A percentile compares a stretch with the other conserved stretches of the same genome.
Evolutionary conservation across 2,113 vertebrate species (phyloP).

Genomic region (Pontoporia blainvillei): DNA sequence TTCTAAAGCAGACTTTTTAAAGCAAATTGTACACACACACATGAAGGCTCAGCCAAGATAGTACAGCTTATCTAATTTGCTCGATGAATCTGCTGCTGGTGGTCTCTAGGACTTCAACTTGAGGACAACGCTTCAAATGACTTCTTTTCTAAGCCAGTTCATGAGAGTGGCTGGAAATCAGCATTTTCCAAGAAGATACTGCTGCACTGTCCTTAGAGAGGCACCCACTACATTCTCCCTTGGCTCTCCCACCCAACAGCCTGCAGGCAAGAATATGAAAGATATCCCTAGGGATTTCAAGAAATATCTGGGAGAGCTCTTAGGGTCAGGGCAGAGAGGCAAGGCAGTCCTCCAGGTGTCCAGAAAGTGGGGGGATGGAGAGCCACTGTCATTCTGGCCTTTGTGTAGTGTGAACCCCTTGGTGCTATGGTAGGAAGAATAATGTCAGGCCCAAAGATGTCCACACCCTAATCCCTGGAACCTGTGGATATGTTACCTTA

Average conservation of each 20-base stretch:
- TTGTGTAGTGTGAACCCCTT: not conserved
- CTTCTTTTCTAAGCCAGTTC: not conserved
- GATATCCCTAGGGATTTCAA: not conserved
- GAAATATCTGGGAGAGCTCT: not conserved
- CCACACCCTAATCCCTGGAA: not conserved
- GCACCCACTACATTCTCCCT: not conserved
- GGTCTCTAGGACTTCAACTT: not conserved
- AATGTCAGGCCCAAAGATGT: not conserved
- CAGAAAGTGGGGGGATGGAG: not conserved
- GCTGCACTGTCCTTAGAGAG: not conserved
- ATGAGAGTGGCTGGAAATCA: not conserved
- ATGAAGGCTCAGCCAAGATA: not conserved
- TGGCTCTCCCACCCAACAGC: not conserved
- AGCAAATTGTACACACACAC: not conserved
- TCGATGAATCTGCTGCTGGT: not conserved
- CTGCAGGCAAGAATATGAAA: not conserved
- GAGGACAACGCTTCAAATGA: not conserved
- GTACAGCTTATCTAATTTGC: not conserved
- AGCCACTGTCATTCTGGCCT: not conserved
- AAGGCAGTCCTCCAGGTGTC: not conserved
- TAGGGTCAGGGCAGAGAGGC: not conserved
- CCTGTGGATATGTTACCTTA: not conserved
- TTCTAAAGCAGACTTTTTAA: not conserved
- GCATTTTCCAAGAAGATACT: not conserved
- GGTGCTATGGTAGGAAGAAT: not conserved